phyloP scores from a whole-genome alignment of 1,140 invertebrate species.

The Lutraria rhynchaena region DNA sequence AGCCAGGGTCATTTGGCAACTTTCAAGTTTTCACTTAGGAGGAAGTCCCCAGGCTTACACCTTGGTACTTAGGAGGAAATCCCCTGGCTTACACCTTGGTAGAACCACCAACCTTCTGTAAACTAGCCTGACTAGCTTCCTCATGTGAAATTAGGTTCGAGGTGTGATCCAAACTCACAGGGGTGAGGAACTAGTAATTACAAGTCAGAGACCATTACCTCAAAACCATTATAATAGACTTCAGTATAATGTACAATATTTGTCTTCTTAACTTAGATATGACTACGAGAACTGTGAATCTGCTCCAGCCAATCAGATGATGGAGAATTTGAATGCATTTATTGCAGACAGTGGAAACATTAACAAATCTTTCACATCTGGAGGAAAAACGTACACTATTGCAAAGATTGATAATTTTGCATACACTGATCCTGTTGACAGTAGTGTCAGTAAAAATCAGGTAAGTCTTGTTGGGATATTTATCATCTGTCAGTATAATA shows the following conservation, averaged over 20 bases:
- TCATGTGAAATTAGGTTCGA: neutral
- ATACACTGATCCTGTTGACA: conserved; percentile 97
- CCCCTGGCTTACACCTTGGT: neutral
- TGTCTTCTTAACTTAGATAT: conserved; percentile 87
- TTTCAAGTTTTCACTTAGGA: too few relatives aligned
- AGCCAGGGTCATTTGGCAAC: too few relatives aligned
- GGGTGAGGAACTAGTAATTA: too few relatives aligned
- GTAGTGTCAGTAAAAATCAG: conserved; percentile 94
- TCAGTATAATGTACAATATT: neutral
- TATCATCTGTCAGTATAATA: too few relatives aligned
- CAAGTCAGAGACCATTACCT: too few relatives aligned
- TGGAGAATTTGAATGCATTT: conserved; percentile 88
- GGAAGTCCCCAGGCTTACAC: too few relatives aligned
- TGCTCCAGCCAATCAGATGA: conserved; percentile 93
- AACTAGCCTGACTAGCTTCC: neutral
- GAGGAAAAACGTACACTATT: conserved; percentile 86
- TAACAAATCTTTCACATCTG: conserved; percentile 85
- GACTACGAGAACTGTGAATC: conserved; percentile 98
- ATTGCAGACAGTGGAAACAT: conserved; percentile 87
- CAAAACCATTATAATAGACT: neutral
- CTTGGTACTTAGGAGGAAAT: neutral
- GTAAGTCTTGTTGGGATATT: too few relatives aligned
- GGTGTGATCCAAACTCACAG: neutral
- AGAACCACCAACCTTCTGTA: too few relatives aligned
- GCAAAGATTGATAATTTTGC: conserved; percentile 94